Evolutionary conservation across 2,797 vertebrate genomes (phyloP), one percentile per base, ranked within the genome.

Genomic region (Synanceia verrucosa): DNA sequence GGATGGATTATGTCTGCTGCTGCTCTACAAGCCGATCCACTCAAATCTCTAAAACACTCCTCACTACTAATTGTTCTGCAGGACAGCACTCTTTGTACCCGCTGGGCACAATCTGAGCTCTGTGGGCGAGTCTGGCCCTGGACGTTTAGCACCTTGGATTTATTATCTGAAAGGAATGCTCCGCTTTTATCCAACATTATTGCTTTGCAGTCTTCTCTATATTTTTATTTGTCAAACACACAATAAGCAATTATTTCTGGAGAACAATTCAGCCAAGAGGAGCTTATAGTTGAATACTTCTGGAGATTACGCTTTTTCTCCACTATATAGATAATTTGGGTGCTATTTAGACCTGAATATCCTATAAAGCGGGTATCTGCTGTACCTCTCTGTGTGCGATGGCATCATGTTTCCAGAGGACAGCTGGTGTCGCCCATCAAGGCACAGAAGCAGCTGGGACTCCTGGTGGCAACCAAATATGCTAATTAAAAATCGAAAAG

Each of bases 351-450:
- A 80, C 67, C 43, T 41, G n/a, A 55, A 33, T 33, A 23, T 12
- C 37, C 39, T 41, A 21, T 39, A 34, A 56, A 59, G 31, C 13
- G 26, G 47, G 21, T 48, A 36, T 46, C 41, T 31, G 29, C 63
- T 21, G 51, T 26, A 46, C 51, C 36, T 78, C 41, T 37, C 46
- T 56, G 61, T 51, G n/a, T 56, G 48, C 48, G 72, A 50, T 71
- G 39, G 46, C 31, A 24, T 72, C 62, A 47, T 64, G 68, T 68
- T 74, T 64, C 73, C 44, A 39, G 53, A 63, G 62, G 81, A 84
- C 81, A 86, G 84, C 87, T 88, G 85, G 83, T 58, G 64, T 65
- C n/a, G 11, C 53, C 66, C 65, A 84, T 86, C 62, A 79, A 70
- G 52, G 70, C 48, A 61, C 60, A 72, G 46, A 78, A 83, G 62